A percentile compares a stretch with the other conserved stretches of the same genome.
Conservation (phyloP, 2,113 vertebrate genomes). For the Chlorodrepanis virens region DNA sequence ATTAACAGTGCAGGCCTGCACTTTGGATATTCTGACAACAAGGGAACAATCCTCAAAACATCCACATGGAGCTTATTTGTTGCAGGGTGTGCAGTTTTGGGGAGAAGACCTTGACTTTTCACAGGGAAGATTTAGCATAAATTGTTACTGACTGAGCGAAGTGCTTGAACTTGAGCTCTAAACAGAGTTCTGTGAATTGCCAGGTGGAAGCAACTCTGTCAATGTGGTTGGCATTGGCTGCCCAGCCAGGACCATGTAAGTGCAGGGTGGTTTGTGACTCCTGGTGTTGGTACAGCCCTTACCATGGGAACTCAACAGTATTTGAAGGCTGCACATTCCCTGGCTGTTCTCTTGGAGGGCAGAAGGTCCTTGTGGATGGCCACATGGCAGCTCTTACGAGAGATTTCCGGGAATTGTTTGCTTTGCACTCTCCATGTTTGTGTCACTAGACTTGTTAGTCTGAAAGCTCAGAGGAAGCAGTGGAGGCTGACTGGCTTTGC, state of each 20-base stretch:
- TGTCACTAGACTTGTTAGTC: background rate
- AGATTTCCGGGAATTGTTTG: background rate
- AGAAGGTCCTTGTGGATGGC: background rate
- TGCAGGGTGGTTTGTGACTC: background rate
- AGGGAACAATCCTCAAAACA: background rate
- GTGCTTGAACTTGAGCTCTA: background rate
- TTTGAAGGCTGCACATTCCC: background rate
- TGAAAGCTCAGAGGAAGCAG: background rate
- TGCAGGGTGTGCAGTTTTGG: background rate
- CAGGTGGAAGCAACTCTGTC: background rate
- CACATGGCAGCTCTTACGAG: rapidly evolving
- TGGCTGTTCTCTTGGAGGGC: background rate
- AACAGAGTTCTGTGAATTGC: background rate
- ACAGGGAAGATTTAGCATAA: background rate
- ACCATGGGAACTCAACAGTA: background rate
- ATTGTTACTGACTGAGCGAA: background rate
- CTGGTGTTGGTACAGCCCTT: background rate
- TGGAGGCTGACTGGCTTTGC: background rate
- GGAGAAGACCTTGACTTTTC: background rate
- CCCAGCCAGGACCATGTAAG: background rate
- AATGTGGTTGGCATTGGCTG: background rate
- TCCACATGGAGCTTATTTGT: background rate
- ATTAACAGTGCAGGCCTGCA: background rate
- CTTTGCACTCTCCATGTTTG: background rate
- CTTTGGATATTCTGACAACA: background rate